Percentiles rank a stretch among this genome's conserved stretches.
phyloP scores from a whole-genome alignment of 2,797 vertebrate genomes.

The Psittacula derbiana region DNA sequence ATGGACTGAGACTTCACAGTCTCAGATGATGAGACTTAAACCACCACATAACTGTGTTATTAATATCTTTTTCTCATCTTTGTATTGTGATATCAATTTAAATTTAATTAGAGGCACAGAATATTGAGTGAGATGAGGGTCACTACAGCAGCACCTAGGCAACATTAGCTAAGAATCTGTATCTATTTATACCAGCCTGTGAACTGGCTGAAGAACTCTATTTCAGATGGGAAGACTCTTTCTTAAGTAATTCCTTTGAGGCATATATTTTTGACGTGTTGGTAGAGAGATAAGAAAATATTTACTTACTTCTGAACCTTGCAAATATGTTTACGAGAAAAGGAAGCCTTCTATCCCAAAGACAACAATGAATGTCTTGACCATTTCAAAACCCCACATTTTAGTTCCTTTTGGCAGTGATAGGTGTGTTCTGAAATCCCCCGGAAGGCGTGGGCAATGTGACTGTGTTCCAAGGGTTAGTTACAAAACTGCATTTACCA shows the following conservation, averaged over 20 bases:
- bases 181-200: background rate
- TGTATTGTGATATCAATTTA: background rate
- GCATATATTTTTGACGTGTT: background rate
- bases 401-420: background rate
- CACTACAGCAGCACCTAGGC: background rate
- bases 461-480: background rate
- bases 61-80: background rate
- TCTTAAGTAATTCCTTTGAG: background rate
- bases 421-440: background rate
- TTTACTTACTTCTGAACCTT: background rate
- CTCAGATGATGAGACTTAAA: background rate
- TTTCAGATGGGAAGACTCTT: background rate
- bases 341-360: background rate
- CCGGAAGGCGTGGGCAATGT: background rate
- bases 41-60: background rate
- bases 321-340: background rate
- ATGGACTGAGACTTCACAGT: background rate
- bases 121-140: background rate
- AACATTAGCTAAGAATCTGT: background rate
- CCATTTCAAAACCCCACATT: background rate
- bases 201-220: background rate
- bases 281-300: background rate
- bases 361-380: rapidly evolving
- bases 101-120: background rate
- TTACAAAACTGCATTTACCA: background rate